Evolutionary conservation across 2,888 invertebrate genomes (phyloP).

Genomic region (Lasioglossum leucozonium): DNA sequence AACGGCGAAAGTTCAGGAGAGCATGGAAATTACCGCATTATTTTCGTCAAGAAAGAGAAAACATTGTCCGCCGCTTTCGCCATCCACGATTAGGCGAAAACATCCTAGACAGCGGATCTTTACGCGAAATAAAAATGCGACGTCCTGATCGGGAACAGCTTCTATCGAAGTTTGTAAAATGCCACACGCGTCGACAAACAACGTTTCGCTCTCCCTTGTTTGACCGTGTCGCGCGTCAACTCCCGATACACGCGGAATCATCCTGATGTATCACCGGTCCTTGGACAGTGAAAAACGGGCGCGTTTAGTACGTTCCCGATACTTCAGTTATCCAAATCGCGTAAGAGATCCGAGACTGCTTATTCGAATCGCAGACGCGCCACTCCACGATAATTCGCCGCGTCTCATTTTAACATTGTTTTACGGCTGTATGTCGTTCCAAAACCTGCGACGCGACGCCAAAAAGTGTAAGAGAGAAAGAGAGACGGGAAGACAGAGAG

Average conservation of each 20-base stretch:
- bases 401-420: slow-evolving; percentile 43
- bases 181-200: not conserved
- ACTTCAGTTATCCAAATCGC: slow-evolving; percentile 44
- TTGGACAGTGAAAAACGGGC: slow-evolving; percentile 28
- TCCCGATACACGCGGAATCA: not conserved
- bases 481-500: too few relatives aligned
- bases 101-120: not conserved
- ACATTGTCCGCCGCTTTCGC: not conserved
- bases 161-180: not conserved
- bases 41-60: slow-evolving; percentile 6
- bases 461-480: too few relatives aligned
- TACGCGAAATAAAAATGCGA: not conserved
- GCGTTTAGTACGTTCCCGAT: not conserved
- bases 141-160: too few relatives aligned
- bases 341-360: not conserved
- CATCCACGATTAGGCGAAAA: not conserved
- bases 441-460: too few relatives aligned
- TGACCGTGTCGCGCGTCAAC: slow-evolving; percentile 11
- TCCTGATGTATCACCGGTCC: slow-evolving; percentile 13
- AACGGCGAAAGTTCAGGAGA: slow-evolving; percentile 21
- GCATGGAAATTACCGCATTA: slow-evolving; percentile 21
- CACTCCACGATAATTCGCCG: slow-evolving; percentile 19
- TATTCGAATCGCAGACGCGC: slow-evolving; percentile 7
- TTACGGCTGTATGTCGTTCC: too few relatives aligned
- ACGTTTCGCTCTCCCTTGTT: not conserved